Conservation (phyloP, 2,888 invertebrate genomes). For the Synergus itoensis region DNA sequence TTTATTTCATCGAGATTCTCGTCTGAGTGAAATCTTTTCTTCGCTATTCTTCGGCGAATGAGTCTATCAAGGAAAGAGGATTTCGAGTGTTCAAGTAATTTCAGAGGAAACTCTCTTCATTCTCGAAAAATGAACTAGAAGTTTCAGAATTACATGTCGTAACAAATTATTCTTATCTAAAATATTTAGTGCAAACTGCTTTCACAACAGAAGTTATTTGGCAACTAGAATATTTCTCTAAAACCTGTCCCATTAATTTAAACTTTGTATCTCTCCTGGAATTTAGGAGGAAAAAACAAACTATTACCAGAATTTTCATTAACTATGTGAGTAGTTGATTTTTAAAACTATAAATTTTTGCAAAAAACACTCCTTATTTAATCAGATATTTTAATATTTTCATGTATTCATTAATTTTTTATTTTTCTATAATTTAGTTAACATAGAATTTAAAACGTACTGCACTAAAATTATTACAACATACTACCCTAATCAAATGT, state of each 20-base stretch:
- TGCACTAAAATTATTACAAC: too few species aligned
- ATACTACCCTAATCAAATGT: not conserved
- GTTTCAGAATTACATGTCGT: not conserved
- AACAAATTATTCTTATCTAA: not conserved
- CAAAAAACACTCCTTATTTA: not conserved
- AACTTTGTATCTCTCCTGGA: slow-evolving; percentile 22
- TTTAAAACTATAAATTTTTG: not conserved
- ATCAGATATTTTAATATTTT: too few species aligned
- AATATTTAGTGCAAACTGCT: not conserved
- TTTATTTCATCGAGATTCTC: slow-evolving; percentile 15
- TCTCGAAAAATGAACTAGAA: not conserved
- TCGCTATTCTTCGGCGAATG: not conserved
- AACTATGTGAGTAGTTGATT: not conserved
- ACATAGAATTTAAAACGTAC: not conserved
- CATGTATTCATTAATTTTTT: not conserved
- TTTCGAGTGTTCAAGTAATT: slow-evolving; percentile 13
- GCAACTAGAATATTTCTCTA: not conserved
- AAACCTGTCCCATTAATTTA: slow-evolving; percentile 22
- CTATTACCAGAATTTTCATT: not conserved
- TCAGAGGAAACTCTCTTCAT: not conserved
- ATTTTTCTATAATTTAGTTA: not conserved
- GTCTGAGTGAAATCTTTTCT: slow-evolving; percentile 5
- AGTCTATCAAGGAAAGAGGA: slow-evolving; percentile 21
- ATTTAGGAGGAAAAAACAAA: slow-evolving; percentile 24
- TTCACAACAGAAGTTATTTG: not conserved